phyloP scores from a whole-genome alignment of 2,113 vertebrate genomes.

The Colinus virginianus region DNA sequence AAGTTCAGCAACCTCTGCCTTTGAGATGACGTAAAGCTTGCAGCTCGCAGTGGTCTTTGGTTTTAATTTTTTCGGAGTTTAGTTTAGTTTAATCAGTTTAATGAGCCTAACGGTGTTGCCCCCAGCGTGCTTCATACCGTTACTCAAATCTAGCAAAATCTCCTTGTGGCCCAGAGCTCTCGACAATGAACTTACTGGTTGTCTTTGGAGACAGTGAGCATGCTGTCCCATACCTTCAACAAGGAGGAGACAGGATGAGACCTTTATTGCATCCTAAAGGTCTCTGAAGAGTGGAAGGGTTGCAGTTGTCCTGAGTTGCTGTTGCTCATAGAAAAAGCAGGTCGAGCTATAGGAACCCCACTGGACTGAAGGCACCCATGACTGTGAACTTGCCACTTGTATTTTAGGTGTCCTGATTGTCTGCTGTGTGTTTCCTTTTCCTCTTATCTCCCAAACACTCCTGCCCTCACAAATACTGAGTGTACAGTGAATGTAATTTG shows the following conservation, averaged over 20 bases:
- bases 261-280: background rate
- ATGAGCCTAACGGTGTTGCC: background rate
- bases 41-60: background rate
- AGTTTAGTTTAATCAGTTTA: background rate
- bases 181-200: background rate
- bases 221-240: background rate
- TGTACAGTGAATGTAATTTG: background rate
- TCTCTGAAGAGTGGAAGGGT: background rate
- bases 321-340: background rate
- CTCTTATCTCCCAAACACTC: background rate
- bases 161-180: background rate
- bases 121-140: background rate
- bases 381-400: background rate
- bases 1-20: background rate
- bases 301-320: fast-evolving
- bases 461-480: background rate
- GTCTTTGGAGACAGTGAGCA: background rate
- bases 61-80: background rate
- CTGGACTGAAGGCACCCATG: background rate
- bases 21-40: background rate
- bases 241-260: background rate
- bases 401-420: constrained; percentile 7
- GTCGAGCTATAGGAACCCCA: background rate
- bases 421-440: background rate
- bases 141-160: background rate